Evolutionary conservation across 2,797 vertebrate genomes (phyloP).

Genomic region (Hozukius guyotensis): DNA sequence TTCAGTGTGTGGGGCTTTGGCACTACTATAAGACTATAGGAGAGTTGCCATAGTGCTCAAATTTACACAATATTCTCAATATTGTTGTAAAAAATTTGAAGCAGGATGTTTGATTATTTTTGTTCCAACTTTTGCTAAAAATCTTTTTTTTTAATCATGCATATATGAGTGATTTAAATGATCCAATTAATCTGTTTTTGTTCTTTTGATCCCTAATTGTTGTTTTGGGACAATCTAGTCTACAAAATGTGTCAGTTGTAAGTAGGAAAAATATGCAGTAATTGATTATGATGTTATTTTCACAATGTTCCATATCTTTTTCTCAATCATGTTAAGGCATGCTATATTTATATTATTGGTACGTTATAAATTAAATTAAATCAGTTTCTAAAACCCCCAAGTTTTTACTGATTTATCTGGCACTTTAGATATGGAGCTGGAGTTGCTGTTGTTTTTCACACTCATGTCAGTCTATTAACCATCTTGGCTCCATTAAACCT

Average conservation of each 20-base stretch:
- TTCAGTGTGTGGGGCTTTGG: slow-evolving; percentile 87
- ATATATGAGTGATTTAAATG: not conserved
- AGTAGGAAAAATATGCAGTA: not conserved
- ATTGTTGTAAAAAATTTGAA: not conserved
- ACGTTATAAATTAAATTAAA: slow-evolving; percentile 9
- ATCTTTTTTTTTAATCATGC: not conserved
- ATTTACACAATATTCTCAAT: not conserved
- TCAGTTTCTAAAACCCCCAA: not conserved
- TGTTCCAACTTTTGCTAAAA: not conserved
- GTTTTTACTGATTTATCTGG: not conserved
- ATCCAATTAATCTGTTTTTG: not conserved
- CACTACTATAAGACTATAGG: slow-evolving; percentile 68
- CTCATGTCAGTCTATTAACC: not conserved
- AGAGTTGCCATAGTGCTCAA: not conserved
- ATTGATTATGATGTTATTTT: not conserved
- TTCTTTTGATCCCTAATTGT: not conserved
- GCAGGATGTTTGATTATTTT: not conserved
- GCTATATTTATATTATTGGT: not conserved
- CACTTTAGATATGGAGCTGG: not conserved
- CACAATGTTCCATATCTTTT: not conserved
- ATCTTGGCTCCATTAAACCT: not conserved
- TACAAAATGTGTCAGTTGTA: not conserved
- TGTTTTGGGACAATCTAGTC: not conserved
- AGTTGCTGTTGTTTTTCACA: not conserved
- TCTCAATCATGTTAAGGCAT: not conserved